phyloP scores from a whole-genome alignment of 2,113 vertebrate genomes.

The Anarrhichthys ocellatus region DNA sequence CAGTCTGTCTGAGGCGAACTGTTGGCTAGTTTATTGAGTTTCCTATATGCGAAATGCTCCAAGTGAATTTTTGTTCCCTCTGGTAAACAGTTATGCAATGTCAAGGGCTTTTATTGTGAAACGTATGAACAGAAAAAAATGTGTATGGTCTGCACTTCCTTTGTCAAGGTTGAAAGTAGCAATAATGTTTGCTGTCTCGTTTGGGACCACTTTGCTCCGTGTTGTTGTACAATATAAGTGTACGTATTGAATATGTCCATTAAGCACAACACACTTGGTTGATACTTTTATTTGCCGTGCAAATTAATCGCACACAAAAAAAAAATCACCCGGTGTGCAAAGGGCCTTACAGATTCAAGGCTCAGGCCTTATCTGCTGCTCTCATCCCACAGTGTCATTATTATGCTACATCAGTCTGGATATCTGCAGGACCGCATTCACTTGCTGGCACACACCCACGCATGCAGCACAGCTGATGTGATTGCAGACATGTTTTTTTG shows the following conservation, averaged over 20 bases:
- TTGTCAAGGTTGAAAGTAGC: neutral
- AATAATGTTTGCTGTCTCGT: neutral
- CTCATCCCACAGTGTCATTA: conserved; percentile 54
- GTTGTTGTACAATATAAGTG: neutral
- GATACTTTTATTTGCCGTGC: neutral
- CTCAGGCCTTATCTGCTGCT: conserved; percentile 47
- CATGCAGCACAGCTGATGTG: conserved; percentile 10
- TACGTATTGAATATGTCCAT: neutral
- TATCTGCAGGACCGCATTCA: conserved; percentile 36
- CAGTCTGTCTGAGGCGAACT: neutral
- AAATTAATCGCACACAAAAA: neutral
- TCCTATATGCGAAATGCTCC: neutral
- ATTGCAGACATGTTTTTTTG: neutral
- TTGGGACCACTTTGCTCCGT: neutral
- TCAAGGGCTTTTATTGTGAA: neutral
- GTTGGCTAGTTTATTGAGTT: neutral
- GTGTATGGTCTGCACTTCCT: neutral
- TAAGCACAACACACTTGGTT: neutral
- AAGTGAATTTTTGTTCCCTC: neutral
- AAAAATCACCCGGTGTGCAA: neutral
- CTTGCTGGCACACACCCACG: conserved; percentile 27
- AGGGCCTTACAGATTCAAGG: conserved; percentile 26
- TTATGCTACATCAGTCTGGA: conserved; percentile 53
- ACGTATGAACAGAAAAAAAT: neutral
- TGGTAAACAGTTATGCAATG: neutral